Percentiles rank a stretch among this genome's conserved stretches.
These are phyloP conservation scores for Cheiracanthium punctorium DNA, from an alignment of 2,888 invertebrate species.

Conservation along the genomic window DNA sequence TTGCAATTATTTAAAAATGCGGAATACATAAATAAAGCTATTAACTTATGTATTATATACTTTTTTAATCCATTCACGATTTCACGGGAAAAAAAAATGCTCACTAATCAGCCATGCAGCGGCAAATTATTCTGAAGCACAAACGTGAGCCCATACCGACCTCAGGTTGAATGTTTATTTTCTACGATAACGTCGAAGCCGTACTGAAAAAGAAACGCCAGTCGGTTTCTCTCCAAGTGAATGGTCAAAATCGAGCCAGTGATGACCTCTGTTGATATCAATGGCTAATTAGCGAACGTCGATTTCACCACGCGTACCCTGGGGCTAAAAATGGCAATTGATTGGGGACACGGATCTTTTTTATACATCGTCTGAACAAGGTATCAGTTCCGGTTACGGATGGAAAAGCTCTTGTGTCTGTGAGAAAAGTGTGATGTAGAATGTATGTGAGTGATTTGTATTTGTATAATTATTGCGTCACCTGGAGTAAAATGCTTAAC, in stretches of 20 bases:
- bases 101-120: too few relatives aligned
- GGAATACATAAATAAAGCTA: too few relatives aligned
- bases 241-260: constrained; percentile 40
- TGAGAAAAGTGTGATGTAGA: not conserved
- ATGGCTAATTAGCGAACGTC: constrained; percentile 34
- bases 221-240: constrained; percentile 33
- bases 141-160: constrained; percentile 27
- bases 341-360: constrained; percentile 23
- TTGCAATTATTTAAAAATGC: too few relatives aligned
- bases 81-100: too few relatives aligned
- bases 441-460: too few relatives aligned
- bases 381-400: not conserved
- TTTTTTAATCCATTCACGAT: too few relatives aligned
- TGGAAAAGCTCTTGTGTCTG: not conserved
- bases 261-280: constrained; percentile 58
- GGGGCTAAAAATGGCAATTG: not conserved
- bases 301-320: not conserved
- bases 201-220: not conserved
- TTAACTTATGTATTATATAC: too few relatives aligned
- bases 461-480: too few relatives aligned
- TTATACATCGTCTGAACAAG: not conserved
- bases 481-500: too few relatives aligned
- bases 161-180: constrained; percentile 41
- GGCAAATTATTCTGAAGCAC: too few relatives aligned
- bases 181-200: constrained; percentile 23